Base-by-base conservation (phyloP, 1,140 invertebrate genomes). In the Aphelenchoides fujianensis region DNA sequence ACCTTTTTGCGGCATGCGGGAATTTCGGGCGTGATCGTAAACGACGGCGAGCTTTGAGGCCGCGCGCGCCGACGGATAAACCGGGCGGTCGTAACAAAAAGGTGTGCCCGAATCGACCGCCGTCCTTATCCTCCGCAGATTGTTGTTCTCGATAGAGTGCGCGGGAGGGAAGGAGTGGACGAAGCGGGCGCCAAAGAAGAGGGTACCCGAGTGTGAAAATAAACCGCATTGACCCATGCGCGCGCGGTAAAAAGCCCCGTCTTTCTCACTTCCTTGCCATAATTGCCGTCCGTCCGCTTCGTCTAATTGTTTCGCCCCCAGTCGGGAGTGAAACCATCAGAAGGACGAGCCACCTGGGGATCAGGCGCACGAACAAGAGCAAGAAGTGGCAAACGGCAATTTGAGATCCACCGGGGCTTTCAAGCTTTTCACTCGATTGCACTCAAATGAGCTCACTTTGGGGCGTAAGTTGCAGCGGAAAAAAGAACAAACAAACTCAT, bases 341-440 rank as follows among this genome's bases (percentile, higher is more conserved):
- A 23, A 16, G 41, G 41, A 16, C 41, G 12, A 48, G 41, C 41
- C 41, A 48, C 41, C 41, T 48, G 41, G 41, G 41, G 41, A 48
- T 48, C n/a, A n/a, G n/a, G n/a, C n/a, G n/a, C n/a, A n/a, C n/a
- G n/a, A n/a, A n/a, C n/a, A n/a, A n/a, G n/a, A 48, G 12, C 23
- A 23, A 48, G 23, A 48, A 48, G 12, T 48, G 41, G 41, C 23
- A 48, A 48, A 48, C 41, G 41, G 41, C 41, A 16, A 48, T 48
- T 48, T 48, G 41, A 48, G 41, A 48, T 16, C 41, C 23, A 12
- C 23, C 23, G 41, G n/a, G n/a, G n/a, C 12, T 23, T 48, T 23
- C 41, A 48, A 48, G 41, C 41, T 48, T 48, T 48, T 48, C 41
- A 48, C 41, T 48, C 41, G 41, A 48, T 48, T 48, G 41, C 41